Evolutionary conservation across 2,888 invertebrate species (phyloP), one percentile per base, ranked within the genome.

Genomic region (Chalcosyrphus nemorum): DNA sequence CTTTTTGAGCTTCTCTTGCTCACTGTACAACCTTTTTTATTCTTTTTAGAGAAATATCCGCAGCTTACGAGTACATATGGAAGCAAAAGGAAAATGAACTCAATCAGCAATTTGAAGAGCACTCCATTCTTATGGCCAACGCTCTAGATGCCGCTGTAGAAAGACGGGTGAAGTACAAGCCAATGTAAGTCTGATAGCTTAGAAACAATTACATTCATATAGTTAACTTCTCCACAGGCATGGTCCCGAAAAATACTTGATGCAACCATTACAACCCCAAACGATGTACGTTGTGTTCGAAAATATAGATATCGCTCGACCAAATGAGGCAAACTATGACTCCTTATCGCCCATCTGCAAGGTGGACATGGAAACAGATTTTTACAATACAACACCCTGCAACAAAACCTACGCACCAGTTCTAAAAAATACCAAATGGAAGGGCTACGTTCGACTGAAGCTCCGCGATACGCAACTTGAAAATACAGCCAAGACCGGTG

Each of bases 281-380:
- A 92, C 95, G 45, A 93, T 95, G 57, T 95, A 93, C 87, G 93
- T 95, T 27, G 93, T 95, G 6, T 94, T 95, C 87, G 95, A 96
- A 87, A 95, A 95, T 78, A 93, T 96, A 32, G 95, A 95, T 87
- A 94, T 96, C 7, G 93, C 94, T 41, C 94, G 95, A 65, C 93
- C 94, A 0, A 93, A 93, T 43, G 94, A 95, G 86, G 93, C 93
- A 87, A 91, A 90, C 76, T 91, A 91, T n/a, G 92, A 90, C 68
- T 90, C 90, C 0, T 89, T 91, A 66, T 88, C 90, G 0, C 93
- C 94, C 0, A 93, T 93, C 61, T 95, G 95, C 88, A 94, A 93
- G 88, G 93, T 95, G 66, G 92, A 93, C 15, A 92, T 94, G 76
- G 94, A 94, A 89, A 88, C 89, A 6, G 89, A 91, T 61, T 89